Evolutionary conservation across 2,113 vertebrate species (phyloP).

Genomic region (Eublepharis macularius): DNA sequence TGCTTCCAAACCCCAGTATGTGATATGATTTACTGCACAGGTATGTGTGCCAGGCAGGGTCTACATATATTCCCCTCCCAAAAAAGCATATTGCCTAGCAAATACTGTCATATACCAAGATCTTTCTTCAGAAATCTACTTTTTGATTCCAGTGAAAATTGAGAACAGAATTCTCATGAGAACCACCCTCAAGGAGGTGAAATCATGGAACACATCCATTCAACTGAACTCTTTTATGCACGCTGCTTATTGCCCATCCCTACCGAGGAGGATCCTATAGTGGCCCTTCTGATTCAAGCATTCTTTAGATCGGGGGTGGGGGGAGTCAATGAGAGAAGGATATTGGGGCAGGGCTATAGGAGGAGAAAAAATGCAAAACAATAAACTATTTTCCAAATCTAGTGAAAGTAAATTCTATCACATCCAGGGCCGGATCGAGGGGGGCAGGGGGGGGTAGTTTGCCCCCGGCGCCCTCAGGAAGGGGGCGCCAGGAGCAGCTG

Average conservation of each 20-base stretch:
- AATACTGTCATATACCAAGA: not conserved
- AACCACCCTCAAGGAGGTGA: not conserved
- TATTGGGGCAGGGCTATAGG: not conserved
- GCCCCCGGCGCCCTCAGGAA: no score
- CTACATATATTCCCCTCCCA: no score
- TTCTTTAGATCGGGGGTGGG: slow-evolving; percentile 44
- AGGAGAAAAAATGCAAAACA: slow-evolving; percentile 5
- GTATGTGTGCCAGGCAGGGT: not conserved
- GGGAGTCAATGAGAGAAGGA: slow-evolving; percentile 31
- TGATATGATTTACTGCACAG: not conserved
- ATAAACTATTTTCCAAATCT: slow-evolving; percentile 36
- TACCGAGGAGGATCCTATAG: not conserved
- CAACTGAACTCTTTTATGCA: not conserved
- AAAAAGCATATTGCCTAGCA: not conserved
- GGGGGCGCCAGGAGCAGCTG: no score
- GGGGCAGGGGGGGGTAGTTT: no score
- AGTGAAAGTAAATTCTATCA: slow-evolving; percentile 50
- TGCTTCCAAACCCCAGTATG: not conserved
- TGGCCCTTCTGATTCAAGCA: not conserved
- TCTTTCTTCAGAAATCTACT: not conserved
- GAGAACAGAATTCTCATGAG: not conserved
- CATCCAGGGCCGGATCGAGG: no score
- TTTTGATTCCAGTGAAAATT: not conserved
- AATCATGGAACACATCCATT: not conserved
- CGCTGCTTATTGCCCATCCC: not conserved